Conservation (phyloP, 2,113 vertebrate genomes). For the Lutjanus erythropterus region DNA sequence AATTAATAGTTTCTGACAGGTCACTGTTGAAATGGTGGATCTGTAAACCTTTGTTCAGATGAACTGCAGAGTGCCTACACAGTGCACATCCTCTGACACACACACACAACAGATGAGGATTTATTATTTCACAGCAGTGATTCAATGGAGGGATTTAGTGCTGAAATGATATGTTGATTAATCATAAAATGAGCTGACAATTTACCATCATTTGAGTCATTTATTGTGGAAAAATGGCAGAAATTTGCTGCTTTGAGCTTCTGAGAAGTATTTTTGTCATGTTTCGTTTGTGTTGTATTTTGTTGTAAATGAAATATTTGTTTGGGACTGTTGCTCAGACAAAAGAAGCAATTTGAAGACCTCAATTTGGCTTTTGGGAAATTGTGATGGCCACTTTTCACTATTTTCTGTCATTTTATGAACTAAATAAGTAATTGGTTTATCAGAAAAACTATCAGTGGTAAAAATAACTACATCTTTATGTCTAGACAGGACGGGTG, state of each 20-base stretch:
- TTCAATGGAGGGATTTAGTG: constrained; percentile 2
- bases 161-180: neutral
- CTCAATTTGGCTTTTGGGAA: neutral
- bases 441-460: neutral
- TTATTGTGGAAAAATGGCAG: neutral
- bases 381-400: neutral
- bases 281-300: neutral
- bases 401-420: neutral
- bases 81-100: neutral
- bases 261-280: neutral
- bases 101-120: no score
- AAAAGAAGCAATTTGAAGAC: neutral
- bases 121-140: no score
- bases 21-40: neutral
- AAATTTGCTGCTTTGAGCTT: no score
- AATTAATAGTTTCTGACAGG: neutral
- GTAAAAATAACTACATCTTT: neutral
- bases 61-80: neutral
- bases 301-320: neutral
- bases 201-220: neutral
- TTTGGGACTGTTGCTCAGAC: no score
- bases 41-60: neutral
- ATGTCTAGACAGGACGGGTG: neutral
- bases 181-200: neutral
- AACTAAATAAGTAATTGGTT: neutral